phyloP scores from a whole-genome alignment of 2,888 invertebrate species.

The Archips crataeganus region DNA sequence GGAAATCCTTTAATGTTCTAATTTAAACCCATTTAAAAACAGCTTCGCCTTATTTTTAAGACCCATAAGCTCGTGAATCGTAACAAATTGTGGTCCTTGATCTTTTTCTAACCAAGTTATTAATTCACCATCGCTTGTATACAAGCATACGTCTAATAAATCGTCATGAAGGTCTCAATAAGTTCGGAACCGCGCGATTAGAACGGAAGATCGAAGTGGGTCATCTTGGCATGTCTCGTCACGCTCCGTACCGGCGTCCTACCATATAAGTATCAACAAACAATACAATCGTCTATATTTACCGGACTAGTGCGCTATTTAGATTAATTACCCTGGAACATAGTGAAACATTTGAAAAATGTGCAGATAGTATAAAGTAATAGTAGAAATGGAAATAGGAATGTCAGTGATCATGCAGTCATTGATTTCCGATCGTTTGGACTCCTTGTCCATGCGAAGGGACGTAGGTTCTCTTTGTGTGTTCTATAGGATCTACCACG shows the following conservation, averaged over 20 bases:
- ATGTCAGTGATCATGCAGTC: too few species aligned
- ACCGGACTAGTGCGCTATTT: neutral
- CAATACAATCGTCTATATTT: slow-evolving; percentile 23
- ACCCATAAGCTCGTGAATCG: neutral
- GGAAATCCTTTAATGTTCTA: too few species aligned
- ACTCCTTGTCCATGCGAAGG: too few species aligned
- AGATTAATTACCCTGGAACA: neutral
- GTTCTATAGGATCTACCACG: too few species aligned
- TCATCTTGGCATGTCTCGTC: slow-evolving; percentile 38
- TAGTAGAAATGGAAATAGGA: neutral
- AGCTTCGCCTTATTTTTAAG: neutral
- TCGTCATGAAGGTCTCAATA: slow-evolving; percentile 31
- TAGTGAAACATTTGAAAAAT: neutral
- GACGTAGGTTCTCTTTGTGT: too few species aligned
- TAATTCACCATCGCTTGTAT: neutral
- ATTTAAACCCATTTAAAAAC: too few species aligned
- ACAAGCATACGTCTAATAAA: neutral
- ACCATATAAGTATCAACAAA: slow-evolving; percentile 13
- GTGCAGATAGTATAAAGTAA: neutral
- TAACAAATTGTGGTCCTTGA: slow-evolving; percentile 1
- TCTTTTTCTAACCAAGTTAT: neutral
- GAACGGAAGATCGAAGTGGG: slow-evolving; percentile 39
- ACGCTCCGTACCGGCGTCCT: slow-evolving; percentile 24
- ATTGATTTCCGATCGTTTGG: too few species aligned
- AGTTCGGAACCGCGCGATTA: slow-evolving; percentile 24